Base-by-base conservation (phyloP, 2,888 invertebrate species). In the Dioctria rufipes region DNA sequence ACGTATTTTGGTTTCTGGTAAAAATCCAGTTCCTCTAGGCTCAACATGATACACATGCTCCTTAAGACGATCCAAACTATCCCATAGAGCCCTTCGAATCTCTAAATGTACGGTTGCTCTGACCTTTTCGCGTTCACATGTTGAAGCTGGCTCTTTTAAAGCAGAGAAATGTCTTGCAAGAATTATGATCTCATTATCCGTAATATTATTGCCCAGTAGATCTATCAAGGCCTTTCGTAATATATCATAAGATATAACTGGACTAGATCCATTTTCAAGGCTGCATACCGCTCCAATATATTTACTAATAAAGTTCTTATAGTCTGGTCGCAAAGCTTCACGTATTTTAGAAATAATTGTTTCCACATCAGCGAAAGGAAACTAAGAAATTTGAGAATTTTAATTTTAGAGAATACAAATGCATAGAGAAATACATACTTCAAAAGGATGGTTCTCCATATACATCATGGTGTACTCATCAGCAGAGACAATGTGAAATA, bases 381-480 rank as follows among this genome's bases (percentile, higher is more conserved):
- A 96, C 95, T 89, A 61, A 25, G 25, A 25, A 25, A 25, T 25
- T 25, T 25, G 25, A 25, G 25, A 25, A 25, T 25, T 25, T 25
- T 25, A 25, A 25, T 8, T 4, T 37, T 63, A 8, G 63, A 39
- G 39, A 60, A 60, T 60, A 51, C 51, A 51, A 49, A 51, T 51
- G 25, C 25, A 25, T 25, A 25, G 25, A 25, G 25, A 2, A 25
- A 25, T 13, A 25, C 5, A 86, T 6, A 95, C 96, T 91, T 95
- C 92, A 80, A 92, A 89, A 80, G 92, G 90, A 88, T 96, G 91
- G 5, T 93, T 86, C 88, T 98, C 97, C 96, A 97, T 94, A 86
- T 95, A 97, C 63, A 94, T 91, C 73, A 97, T 89, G 0, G 96
- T 95, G 86, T 95, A 98, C 86, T 95, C 94, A 87, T 98, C 98